Evolutionary conservation across 2,797 vertebrate species (phyloP).

Genomic region (Neostethus bicornis): DNA sequence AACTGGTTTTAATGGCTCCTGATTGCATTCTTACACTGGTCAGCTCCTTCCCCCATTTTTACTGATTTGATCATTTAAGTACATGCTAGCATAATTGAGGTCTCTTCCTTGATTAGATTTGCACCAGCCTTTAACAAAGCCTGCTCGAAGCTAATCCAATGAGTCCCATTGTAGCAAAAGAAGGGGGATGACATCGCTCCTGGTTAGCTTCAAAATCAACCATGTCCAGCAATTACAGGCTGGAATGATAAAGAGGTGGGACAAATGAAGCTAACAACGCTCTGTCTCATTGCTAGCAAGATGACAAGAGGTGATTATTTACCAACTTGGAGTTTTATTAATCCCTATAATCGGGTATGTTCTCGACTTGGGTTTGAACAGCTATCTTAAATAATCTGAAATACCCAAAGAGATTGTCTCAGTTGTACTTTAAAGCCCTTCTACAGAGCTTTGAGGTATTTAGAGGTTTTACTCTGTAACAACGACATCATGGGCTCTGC

Average conservation of each 20-base stretch:
- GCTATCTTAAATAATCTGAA: neutral
- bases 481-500: neutral
- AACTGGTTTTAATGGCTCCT: slow-evolving; percentile 64
- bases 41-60: slow-evolving; percentile 32
- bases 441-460: neutral
- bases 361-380: slow-evolving; percentile 1
- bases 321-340: neutral
- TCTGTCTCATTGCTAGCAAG: slow-evolving; percentile 13
- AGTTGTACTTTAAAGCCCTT: neutral
- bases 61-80: slow-evolving; percentile 74
- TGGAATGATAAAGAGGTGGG: slow-evolving; percentile 38
- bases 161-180: slow-evolving; percentile 63
- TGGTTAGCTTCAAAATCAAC: slow-evolving; percentile 65
- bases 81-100: slow-evolving; percentile 73
- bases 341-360: neutral
- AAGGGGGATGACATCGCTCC: slow-evolving; percentile 53
- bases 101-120: slow-evolving; percentile 79
- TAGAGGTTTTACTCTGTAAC: neutral
- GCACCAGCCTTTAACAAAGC: slow-evolving; percentile 77
- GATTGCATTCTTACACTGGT: slow-evolving; percentile 52
- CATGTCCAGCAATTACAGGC: slow-evolving; percentile 43
- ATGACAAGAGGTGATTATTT: slow-evolving; percentile 25
- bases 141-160: slow-evolving; percentile 76
- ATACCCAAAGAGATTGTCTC: neutral
- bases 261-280: slow-evolving; percentile 13